Evolutionary conservation across 1,140 invertebrate genomes (phyloP), one percentile per base, ranked within the genome.

Genomic region (Leptopilina clavipes): DNA sequence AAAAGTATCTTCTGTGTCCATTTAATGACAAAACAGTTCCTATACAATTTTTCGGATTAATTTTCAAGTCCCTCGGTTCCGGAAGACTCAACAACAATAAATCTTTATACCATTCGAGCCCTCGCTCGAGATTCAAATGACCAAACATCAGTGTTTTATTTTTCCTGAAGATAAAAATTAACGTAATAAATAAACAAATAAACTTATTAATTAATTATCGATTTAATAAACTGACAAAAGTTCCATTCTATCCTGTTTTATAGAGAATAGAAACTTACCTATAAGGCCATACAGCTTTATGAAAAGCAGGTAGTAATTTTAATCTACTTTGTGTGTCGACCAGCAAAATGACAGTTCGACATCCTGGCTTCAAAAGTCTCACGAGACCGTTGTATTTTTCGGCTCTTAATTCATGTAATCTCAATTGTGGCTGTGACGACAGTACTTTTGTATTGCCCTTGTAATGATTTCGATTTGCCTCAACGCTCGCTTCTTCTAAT

Each of bases 321-420:
- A 95, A 91, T 76, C 97, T 95, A 76, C 94, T 96, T 86, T 98
- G 95, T 86, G 93, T 92, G 91, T 99, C 97, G 1, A 98, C 94
- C 40, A 99, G 90, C 10, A 99, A 87, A 43, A 99, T 93, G 76
- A 99, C 94, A 0, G 98, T 99, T 17, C 98, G 92, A 86, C 97
- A 99, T 0, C 98, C 98, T 0, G 98, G 98, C 87, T 99, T 98
- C 48, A 99, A 91, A 70, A 99, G 89, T 59, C 97, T 93, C 31
- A 99, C 95, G 75, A 99, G 92, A 45, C 97, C 97, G 89, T 98
- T 97, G 86, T 98, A 99, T 74, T 98, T 98, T 91, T 99, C 97
- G 14, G 96, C 96, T 56, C 97, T 91, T 72, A 99, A 91, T 89
- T 99, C 98, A 87, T 99, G 97, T 45, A 99, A 91, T 73, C 94